A percentile compares a stretch with the other conserved stretches of the same genome.
phyloP scores from a whole-genome alignment of 2,797 vertebrate genomes.

The Tiaroga cobitis region DNA sequence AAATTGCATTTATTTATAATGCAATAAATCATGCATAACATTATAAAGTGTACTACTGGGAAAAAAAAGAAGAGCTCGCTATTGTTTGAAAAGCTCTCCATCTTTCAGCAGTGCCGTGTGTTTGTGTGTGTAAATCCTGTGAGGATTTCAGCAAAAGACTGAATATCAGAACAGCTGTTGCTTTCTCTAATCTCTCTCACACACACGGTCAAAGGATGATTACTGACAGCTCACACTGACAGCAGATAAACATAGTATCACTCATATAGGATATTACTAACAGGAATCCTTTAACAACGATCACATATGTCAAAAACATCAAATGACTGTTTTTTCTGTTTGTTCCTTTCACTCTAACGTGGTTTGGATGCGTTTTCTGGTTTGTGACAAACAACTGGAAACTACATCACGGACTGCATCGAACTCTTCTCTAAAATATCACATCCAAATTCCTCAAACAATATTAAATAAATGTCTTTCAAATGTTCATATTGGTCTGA shows the following conservation, averaged over 20 bases:
- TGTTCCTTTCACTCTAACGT: background rate
- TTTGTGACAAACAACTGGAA: background rate
- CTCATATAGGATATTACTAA: background rate
- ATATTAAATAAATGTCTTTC: background rate
- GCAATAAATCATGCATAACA: background rate
- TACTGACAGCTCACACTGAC: constrained; percentile 4
- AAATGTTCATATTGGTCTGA: no score
- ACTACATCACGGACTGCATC: background rate
- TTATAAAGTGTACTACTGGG: background rate
- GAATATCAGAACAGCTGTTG: constrained; percentile 53
- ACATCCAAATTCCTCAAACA: background rate
- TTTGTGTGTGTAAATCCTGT: constrained; percentile 40
- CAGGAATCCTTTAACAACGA: background rate
- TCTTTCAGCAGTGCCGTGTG: constrained; percentile 30
- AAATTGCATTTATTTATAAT: background rate
- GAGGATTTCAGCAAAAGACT: constrained; percentile 39
- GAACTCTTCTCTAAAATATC: background rate
- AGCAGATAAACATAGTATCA: constrained; percentile 4
- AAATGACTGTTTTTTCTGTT: background rate
- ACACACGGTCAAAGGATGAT: background rate
- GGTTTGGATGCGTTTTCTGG: background rate
- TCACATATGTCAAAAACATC: background rate
- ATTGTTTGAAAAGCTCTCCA: constrained; percentile 60
- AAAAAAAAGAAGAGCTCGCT: background rate
- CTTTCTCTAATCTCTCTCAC: constrained; percentile 35